Evolutionary conservation across 2,113 vertebrate genomes (phyloP).

Genomic region (Dipodomys spectabilis): DNA sequence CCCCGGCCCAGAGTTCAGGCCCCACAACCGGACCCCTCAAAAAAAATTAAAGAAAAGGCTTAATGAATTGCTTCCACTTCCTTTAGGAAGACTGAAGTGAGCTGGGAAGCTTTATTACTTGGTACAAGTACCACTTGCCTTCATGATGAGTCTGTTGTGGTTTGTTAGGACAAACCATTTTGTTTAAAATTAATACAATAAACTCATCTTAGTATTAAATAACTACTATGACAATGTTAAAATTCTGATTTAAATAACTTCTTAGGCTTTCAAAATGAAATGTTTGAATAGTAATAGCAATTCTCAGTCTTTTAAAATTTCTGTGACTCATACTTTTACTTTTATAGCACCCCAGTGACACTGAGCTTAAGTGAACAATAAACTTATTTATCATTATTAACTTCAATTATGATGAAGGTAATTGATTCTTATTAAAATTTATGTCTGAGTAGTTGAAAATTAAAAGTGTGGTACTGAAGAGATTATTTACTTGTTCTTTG

Average conservation of each 20-base stretch:
- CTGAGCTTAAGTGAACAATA: background rate
- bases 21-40: too few relatives aligned
- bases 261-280: background rate
- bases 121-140: background rate
- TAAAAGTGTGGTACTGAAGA: background rate
- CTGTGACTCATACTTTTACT: background rate
- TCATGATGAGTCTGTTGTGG: background rate
- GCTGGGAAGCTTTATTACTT: background rate
- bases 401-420: background rate
- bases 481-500: background rate
- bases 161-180: background rate
- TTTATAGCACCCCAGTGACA: background rate
- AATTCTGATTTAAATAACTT: constrained; percentile 31
- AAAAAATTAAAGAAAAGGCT: background rate
- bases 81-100: background rate
- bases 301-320: background rate
- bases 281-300: background rate
- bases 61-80: background rate
- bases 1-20: too few relatives aligned
- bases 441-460: background rate
- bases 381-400: background rate
- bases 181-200: background rate
- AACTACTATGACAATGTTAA: background rate
- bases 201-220: background rate
- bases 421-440: constrained; percentile 17